These are phyloP conservation scores for Nematostella vectensis DNA, from an alignment of 92 coral and sea anemone genomes.

Conservation along the genomic window DNA sequence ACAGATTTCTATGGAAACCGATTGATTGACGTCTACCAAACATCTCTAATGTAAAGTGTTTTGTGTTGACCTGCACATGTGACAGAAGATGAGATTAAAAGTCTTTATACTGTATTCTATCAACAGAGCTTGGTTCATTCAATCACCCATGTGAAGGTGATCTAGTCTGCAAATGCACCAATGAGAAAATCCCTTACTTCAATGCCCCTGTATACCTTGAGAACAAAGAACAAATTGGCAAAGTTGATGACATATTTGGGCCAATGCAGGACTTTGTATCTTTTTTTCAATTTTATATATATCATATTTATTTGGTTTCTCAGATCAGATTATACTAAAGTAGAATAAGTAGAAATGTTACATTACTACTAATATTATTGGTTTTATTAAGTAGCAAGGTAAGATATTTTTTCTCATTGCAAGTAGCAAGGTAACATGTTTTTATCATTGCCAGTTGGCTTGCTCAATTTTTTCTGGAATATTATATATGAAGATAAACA, in stretches of 20 bases:
- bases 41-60: too few relatives aligned
- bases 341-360: too few relatives aligned
- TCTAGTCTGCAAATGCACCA: slow-evolving; percentile 86
- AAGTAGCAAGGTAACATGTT: too few relatives aligned
- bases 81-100: neutral
- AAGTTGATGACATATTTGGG: slow-evolving; percentile 99
- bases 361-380: too few relatives aligned
- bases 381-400: too few relatives aligned
- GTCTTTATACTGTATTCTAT: neutral
- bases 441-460: too few relatives aligned
- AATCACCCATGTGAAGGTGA: slow-evolving; percentile 91
- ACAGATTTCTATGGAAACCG: too few relatives aligned
- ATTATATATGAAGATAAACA: too few relatives aligned
- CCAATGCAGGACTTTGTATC: slow-evolving; percentile 98
- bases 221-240: slow-evolving; percentile 95
- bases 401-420: too few relatives aligned
- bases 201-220: slow-evolving; percentile 95
- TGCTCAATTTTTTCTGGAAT: too few relatives aligned
- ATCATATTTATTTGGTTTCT: neutral
- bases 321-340: neutral
- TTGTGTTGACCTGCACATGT: neutral
- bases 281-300: slow-evolving; percentile 15
- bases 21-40: too few relatives aligned
- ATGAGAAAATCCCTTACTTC: slow-evolving; percentile 97
- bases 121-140: slow-evolving; percentile 64